Evolutionary conservation across 2,797 vertebrate species (phyloP).

Genomic region (Pipistrellus nathusii): DNA sequence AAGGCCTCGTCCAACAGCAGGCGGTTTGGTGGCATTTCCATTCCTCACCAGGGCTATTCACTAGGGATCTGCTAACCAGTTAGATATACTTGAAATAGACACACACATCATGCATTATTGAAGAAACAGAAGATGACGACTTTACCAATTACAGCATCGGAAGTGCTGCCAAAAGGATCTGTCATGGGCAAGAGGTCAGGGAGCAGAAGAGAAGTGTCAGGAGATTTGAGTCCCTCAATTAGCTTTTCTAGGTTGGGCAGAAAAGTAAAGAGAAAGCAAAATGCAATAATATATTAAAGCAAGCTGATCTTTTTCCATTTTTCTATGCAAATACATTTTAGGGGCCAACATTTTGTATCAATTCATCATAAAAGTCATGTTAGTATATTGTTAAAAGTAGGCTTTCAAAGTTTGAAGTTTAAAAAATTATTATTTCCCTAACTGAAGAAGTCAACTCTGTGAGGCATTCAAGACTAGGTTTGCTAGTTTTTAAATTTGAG

Average conservation of each 20-base stretch:
- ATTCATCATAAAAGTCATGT: constrained; percentile 33
- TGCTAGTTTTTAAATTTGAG: constrained; percentile 32
- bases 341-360: neutral
- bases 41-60: neutral
- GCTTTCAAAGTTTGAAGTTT: constrained; percentile 41
- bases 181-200: constrained; percentile 93
- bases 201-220: constrained; percentile 93
- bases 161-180: constrained; percentile 93
- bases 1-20: neutral
- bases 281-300: constrained; percentile 54
- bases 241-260: constrained; percentile 92
- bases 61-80: neutral
- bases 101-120: constrained; percentile 58
- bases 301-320: constrained; percentile 16
- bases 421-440: constrained; percentile 22
- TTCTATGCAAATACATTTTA: constrained; percentile 53
- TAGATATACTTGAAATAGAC: constrained; percentile 49
- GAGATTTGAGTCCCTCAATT: constrained; percentile 95
- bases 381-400: constrained; percentile 7
- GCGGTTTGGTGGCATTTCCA: neutral
- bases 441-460: neutral
- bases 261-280: constrained; percentile 80
- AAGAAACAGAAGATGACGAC: constrained; percentile 72
- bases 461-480: constrained; percentile 31
- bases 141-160: constrained; percentile 93